phyloP scores from a whole-genome alignment of 2,888 invertebrate genomes.

The Heteropelma amictum region DNA sequence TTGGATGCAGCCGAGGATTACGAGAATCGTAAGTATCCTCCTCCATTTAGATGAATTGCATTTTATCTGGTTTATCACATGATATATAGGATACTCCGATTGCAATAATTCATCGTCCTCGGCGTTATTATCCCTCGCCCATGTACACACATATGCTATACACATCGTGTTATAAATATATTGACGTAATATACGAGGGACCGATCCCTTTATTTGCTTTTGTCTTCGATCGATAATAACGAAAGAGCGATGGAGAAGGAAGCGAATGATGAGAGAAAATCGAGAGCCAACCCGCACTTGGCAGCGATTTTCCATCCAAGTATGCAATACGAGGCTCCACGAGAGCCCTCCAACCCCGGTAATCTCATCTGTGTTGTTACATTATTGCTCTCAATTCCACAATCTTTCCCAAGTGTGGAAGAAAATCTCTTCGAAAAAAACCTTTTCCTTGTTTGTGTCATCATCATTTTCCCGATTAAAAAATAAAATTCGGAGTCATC shows the following conservation, averaged over 20 bases:
- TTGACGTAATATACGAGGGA: constrained; percentile 25
- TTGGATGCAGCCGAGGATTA: constrained; percentile 65
- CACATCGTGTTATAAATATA: background rate
- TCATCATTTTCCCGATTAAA: too few species aligned
- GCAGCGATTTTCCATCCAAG: constrained; percentile 32
- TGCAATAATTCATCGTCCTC: constrained; percentile 34
- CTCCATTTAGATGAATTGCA: constrained; percentile 9
- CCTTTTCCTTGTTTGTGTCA: too few species aligned
- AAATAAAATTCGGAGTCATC: too few species aligned
- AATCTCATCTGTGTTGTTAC: constrained; percentile 33
- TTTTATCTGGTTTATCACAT: constrained; percentile 9
- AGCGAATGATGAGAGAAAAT: background rate
- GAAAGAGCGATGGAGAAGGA: background rate
- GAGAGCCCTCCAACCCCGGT: constrained; percentile 14
- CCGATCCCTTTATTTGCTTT: constrained; percentile 54
- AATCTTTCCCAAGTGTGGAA: too few species aligned
- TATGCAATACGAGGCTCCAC: constrained; percentile 28
- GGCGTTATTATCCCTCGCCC: constrained; percentile 13
- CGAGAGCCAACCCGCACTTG: constrained; percentile 17
- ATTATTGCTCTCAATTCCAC: constrained; percentile 38
- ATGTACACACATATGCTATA: background rate
- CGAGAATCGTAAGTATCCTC: constrained; percentile 66
- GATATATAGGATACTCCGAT: background rate
- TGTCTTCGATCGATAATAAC: constrained; percentile 47
- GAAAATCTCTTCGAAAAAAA: too few species aligned